A percentile compares a stretch with the other conserved stretches of the same genome.
Conservation (phyloP, 1,140 invertebrate genomes). For the Caenorhabditis latens region DNA sequence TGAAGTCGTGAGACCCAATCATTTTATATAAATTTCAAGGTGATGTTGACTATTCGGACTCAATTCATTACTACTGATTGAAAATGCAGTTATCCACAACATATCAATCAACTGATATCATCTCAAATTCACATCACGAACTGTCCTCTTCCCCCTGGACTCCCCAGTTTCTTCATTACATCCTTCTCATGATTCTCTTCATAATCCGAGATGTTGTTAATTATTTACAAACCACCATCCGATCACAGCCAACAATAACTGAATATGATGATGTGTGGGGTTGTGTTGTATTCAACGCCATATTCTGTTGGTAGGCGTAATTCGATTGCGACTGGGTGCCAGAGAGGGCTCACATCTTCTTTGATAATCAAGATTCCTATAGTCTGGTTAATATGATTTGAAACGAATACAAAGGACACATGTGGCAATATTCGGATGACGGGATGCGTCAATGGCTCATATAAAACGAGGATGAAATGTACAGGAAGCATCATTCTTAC, state of each 20-base stretch:
- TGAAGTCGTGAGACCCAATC: too few species aligned
- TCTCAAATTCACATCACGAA: slow-evolving; percentile 3
- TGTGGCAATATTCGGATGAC: slow-evolving; percentile 31
- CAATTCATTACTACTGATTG: too few species aligned
- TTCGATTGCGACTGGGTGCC: slow-evolving; percentile 27
- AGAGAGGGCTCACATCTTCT: slow-evolving; percentile 42
- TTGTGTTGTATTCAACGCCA: slow-evolving; percentile 47
- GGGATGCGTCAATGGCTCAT: slow-evolving; percentile 44
- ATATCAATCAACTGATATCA: neutral
- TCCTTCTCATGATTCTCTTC: neutral
- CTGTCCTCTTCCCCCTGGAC: neutral
- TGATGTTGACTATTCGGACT: too few species aligned
- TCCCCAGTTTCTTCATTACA: neutral
- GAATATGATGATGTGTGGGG: slow-evolving; percentile 27
- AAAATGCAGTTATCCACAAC: too few species aligned
- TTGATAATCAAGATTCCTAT: slow-evolving; percentile 50
- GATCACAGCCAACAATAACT: slow-evolving; percentile 25
- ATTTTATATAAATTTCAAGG: too few species aligned
- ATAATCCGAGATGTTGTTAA: neutral
- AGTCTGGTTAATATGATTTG: slow-evolving; percentile 41
- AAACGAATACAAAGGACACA: slow-evolving; percentile 42
- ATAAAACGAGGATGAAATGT: neutral
- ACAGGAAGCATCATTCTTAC: neutral
- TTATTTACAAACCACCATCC: slow-evolving; percentile 14
- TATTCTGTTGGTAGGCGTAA: slow-evolving; percentile 24